Percentiles rank a stretch among this genome's conserved stretches.
Conservation (phyloP, 2,113 vertebrate species). For the Rhea americana region DNA sequence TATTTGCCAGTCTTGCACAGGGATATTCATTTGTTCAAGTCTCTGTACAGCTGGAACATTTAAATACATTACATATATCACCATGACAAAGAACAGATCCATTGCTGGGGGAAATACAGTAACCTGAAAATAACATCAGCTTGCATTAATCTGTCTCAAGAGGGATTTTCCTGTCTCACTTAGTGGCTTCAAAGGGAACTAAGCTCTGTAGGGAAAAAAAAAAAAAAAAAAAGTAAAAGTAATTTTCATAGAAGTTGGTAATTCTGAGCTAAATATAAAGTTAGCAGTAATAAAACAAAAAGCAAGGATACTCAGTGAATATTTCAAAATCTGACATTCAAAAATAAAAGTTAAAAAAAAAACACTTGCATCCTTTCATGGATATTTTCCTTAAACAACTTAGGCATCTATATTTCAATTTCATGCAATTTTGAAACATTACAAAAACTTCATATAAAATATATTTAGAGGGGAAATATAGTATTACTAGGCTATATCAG, state of each 20-base stretch:
- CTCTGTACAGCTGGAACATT: not conserved
- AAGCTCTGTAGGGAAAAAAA: not conserved
- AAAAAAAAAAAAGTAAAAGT: not conserved
- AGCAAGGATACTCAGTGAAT: not conserved
- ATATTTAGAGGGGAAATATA: not conserved
- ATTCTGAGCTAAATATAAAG: not conserved
- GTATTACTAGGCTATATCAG: not conserved
- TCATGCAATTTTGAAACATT: not conserved
- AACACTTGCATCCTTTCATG: not conserved
- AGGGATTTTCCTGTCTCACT: not conserved
- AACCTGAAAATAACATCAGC: not conserved
- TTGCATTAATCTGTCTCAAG: not conserved
- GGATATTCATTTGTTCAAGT: not conserved
- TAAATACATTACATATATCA: constrained; percentile 25
- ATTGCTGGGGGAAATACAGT: not conserved
- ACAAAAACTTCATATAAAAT: not conserved
- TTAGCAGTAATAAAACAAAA: not conserved
- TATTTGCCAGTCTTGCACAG: not conserved
- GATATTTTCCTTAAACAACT: not conserved
- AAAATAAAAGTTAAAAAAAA: not conserved
- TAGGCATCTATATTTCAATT: not conserved
- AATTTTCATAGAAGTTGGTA: not conserved
- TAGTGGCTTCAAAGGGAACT: not conserved
- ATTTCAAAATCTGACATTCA: not conserved
- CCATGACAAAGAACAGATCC: not conserved